These are phyloP conservation scores for Habropoda laboriosa DNA, from an alignment of 1,140 invertebrate genomes.

Conservation along the genomic window DNA sequence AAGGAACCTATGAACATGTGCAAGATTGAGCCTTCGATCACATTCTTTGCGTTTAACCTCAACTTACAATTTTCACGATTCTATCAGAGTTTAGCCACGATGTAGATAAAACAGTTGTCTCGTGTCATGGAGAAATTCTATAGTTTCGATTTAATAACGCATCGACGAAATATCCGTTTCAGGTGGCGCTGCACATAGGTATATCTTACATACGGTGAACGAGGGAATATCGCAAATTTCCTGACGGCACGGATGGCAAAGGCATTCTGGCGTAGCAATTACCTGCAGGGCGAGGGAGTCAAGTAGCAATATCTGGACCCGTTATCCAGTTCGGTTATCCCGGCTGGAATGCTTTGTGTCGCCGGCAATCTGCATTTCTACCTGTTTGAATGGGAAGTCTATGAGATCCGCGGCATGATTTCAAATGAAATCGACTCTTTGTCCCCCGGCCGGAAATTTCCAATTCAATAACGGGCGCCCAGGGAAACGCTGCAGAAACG, in stretches of 20 bases:
- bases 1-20: neutral
- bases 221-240: conserved; percentile 61
- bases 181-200: conserved; percentile 20
- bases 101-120: neutral
- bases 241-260: conserved; percentile 54
- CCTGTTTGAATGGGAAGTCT: conserved; percentile 52
- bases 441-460: conserved; percentile 45
- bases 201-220: conserved; percentile 42
- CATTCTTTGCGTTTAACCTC: neutral
- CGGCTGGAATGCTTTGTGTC: conserved; percentile 79
- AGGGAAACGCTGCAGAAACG: neutral
- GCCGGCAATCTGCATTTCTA: conserved; percentile 60
- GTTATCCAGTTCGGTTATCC: conserved; percentile 71
- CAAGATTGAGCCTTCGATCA: neutral
- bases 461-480: conserved; percentile 41
- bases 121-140: no score
- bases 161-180: conserved; percentile 9
- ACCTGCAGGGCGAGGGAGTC: conserved; percentile 67
- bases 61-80: neutral
- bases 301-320: conserved; percentile 80
- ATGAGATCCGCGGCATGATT: conserved; percentile 50
- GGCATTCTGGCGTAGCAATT: conserved; percentile 64
- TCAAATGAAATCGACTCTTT: conserved; percentile 52
- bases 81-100: no score
- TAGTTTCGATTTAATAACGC: neutral